Base-by-base conservation (phyloP, 2,888 invertebrate species). In the Melolontha melolontha region DNA sequence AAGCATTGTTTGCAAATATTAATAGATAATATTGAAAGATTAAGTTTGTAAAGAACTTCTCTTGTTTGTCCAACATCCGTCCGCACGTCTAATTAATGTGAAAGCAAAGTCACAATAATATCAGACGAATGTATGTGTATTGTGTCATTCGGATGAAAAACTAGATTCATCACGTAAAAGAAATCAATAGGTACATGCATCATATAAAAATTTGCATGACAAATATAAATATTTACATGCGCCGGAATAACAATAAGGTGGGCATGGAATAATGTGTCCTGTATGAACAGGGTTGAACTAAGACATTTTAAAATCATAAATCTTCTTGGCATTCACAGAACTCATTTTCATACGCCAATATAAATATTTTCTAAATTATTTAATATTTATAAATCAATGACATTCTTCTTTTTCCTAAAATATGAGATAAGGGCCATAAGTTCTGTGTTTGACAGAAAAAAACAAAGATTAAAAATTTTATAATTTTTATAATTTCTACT, bases 191-290 rank as follows among this genome's bases (percentile, higher is more conserved):
- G 39, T 34, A 47, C 59, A 62, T 47, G 59, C 34, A 62, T 62
- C 59, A 62, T 34, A 29, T 34, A 62, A 62, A 59, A 62, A 59
- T 50, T 66, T 50, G 66, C 66, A 66, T 66, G 66, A 66, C 66
- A 66, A 57, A 59, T 57, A 57, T 66, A 55, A 66, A 66, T 66
- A 64, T 68, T 67, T 66, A 68, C 52, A 63, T 57, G 66, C 49
- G 50, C 27, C 41, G 29, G 44, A 72, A 72, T 70, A 69, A 69
- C 55, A 69, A 66, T 67, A 34, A 47, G 34, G 34, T 34, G 47
- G 44, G 29, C 12, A 29, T 12, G 29, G 17, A 34, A 6, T 44
- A 49, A n/a, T 47, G 39, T n/a, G 29, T 29, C 29, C n/a, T 62
- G 14, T 47, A 29, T 12, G 17, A 10, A 34, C 59, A 62, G 59